Evolutionary conservation across 2,797 vertebrate species (phyloP).

Genomic region (Anabas testudineus): DNA sequence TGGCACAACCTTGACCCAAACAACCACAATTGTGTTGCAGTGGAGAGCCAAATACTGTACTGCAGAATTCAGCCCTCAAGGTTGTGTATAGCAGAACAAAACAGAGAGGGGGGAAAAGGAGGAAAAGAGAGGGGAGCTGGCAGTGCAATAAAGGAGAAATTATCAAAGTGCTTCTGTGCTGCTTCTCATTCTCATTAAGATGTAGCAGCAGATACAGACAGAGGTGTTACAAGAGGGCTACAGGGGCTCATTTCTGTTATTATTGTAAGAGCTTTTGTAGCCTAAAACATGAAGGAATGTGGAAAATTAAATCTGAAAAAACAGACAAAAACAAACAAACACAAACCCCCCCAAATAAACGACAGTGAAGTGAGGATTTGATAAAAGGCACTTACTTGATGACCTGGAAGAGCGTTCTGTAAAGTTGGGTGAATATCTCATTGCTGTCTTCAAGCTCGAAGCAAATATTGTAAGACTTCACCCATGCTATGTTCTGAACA

Average conservation of each 20-base stretch:
- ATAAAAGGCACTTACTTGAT: slow-evolving; percentile 93
- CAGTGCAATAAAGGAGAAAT: slow-evolving; percentile 47
- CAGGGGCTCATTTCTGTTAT: slow-evolving; percentile 13
- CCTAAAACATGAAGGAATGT: background rate
- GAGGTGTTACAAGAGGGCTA: background rate
- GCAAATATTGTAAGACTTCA: slow-evolving; percentile 99
- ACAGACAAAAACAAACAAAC: too few relatives aligned
- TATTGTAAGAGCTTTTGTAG: background rate
- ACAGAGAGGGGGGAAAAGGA: slow-evolving; percentile 36
- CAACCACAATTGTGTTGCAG: slow-evolving; percentile 36
- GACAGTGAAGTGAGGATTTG: background rate
- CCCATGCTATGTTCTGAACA: slow-evolving; percentile 97
- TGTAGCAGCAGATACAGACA: slow-evolving; percentile 33
- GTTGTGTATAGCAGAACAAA: slow-evolving; percentile 74
- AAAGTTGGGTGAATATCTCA: slow-evolving; percentile 98
- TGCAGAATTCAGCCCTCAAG: slow-evolving; percentile 76
- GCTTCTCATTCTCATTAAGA: slow-evolving; percentile 12
- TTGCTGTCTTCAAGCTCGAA: slow-evolving; percentile 99
- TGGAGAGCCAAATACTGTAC: slow-evolving; percentile 69
- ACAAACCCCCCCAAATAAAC: too few relatives aligned
- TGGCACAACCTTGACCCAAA: slow-evolving; percentile 49
- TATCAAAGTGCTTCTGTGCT: slow-evolving; percentile 24
- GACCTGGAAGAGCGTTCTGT: slow-evolving; percentile 97
- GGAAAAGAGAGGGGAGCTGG: slow-evolving; percentile 14
- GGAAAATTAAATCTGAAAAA: background rate